phyloP scores from a whole-genome alignment of 2,113 vertebrate genomes.

The Castor canadensis region DNA sequence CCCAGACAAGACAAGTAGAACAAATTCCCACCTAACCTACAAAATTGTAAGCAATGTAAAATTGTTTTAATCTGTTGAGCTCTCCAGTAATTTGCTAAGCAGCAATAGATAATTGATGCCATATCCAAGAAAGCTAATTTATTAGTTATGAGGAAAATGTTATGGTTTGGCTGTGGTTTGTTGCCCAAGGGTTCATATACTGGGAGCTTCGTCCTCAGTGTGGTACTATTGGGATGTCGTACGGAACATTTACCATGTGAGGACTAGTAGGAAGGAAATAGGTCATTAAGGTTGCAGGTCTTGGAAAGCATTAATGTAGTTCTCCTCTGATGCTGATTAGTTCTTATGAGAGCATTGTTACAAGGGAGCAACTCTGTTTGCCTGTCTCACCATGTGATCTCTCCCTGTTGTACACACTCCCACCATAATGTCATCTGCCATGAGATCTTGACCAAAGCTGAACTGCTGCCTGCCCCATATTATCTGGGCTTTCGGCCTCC shows the following conservation, averaged over 20 bases:
- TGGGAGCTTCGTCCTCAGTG: not conserved
- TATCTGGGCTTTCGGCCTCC: not conserved
- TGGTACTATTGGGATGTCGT: not conserved
- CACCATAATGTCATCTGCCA: not conserved
- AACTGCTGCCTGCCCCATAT: not conserved
- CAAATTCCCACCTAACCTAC: not conserved
- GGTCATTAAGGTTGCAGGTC: not conserved
- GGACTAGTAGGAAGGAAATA: not conserved
- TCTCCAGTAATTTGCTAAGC: not conserved
- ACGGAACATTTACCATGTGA: not conserved
- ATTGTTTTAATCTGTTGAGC: not conserved
- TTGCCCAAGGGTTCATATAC: not conserved
- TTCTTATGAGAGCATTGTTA: not conserved
- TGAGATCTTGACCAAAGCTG: not conserved
- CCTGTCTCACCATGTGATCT: not conserved
- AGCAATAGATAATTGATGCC: not conserved
- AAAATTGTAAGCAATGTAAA: conserved; percentile 4
- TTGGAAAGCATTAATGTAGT: not conserved
- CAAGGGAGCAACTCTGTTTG: not conserved
- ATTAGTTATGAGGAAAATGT: not conserved
- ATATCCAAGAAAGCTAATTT: conserved; percentile 27
- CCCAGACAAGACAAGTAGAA: not conserved
- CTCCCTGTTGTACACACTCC: not conserved
- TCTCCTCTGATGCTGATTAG: not conserved
- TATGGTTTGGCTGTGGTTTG: not conserved